These are phyloP conservation scores for Pao palembangensis DNA, from an alignment of 2,113 vertebrate genomes.

Conservation along the genomic window DNA sequence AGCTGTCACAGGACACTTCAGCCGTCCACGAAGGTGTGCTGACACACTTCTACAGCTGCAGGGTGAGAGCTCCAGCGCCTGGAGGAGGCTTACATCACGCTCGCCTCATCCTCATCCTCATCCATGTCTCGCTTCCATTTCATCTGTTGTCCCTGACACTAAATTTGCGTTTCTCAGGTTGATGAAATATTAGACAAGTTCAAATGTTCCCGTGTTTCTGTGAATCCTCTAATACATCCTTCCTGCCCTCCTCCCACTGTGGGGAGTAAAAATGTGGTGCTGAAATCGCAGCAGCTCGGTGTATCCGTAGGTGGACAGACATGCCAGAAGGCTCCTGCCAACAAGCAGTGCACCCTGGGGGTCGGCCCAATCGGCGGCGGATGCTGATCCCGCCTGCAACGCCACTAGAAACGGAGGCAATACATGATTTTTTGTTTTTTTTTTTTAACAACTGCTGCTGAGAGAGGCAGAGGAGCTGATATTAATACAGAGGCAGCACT, in stretches of 20 bases:
- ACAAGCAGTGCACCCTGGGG: conserved; percentile 46
- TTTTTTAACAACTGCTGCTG: conserved; percentile 33
- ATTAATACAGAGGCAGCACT: conserved; percentile 49
- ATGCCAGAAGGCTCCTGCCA: conserved; percentile 46
- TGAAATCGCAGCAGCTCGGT: conserved; percentile 70
- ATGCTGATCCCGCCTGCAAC: conserved; percentile 44
- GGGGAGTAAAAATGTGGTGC: conserved; percentile 68
- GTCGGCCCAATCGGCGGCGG: conserved; percentile 37
- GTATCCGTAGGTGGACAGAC: conserved; percentile 65
- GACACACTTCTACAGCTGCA: conserved; percentile 39
- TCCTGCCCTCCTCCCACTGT: conserved; percentile 39
- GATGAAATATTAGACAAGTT: neutral
- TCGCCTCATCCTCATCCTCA: neutral
- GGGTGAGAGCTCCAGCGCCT: conserved; percentile 15
- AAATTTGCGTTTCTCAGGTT: too few relatives aligned
- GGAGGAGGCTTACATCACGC: conserved; percentile 5
- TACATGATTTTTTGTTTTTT: neutral
- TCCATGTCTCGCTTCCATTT: neutral
- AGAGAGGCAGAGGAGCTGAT: conserved; percentile 28
- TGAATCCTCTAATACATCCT: conserved; percentile 18
- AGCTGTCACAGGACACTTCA: conserved; percentile 38
- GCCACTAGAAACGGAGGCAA: conserved; percentile 30
- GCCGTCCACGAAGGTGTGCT: conserved; percentile 37
- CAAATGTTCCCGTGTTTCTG: conserved; percentile 2
- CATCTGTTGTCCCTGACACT: neutral